A percentile compares a stretch with the other conserved stretches of the same genome.
phyloP scores from a whole-genome alignment of 2,113 vertebrate species.

The Anhinga rufa region DNA sequence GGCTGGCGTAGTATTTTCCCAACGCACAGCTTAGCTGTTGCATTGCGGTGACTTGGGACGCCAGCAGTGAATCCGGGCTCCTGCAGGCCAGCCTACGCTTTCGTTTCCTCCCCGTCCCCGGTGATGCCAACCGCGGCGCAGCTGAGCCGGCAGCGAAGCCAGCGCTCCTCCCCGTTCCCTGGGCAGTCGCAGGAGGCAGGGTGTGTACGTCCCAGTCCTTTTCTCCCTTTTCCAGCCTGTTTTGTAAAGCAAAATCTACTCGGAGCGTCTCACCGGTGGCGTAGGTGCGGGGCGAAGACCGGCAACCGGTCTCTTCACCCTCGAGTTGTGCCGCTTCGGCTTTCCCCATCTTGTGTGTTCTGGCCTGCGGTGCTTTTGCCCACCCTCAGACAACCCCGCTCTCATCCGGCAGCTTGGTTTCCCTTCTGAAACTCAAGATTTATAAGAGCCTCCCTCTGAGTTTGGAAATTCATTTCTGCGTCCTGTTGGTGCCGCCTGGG shows the following conservation, averaged over 20 bases:
- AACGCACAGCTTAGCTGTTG: not conserved
- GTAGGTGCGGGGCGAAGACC: not conserved
- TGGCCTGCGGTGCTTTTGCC: not conserved
- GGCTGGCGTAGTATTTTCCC: not conserved
- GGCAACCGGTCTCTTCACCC: not conserved
- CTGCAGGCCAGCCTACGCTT: not conserved
- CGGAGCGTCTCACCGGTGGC: not conserved
- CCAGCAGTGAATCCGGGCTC: not conserved
- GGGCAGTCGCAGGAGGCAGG: not conserved
- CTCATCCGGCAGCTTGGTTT: not conserved
- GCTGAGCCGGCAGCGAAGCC: no score
- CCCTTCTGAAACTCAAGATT: not conserved
- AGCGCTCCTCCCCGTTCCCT: not conserved
- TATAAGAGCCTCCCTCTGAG: not conserved
- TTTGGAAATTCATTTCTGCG: not conserved
- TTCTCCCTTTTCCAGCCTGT: not conserved
- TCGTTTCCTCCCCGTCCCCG: not conserved
- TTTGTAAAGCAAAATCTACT: no score
- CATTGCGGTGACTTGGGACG: not conserved
- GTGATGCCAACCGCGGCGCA: not conserved
- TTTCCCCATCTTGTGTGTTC: not conserved
- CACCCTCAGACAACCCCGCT: not conserved
- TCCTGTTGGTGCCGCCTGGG: not conserved
- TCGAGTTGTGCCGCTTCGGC: not conserved
- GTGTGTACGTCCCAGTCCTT: not conserved